Evolutionary conservation across 2,113 vertebrate genomes (phyloP).

Genomic region (Ovibos moschatus): DNA sequence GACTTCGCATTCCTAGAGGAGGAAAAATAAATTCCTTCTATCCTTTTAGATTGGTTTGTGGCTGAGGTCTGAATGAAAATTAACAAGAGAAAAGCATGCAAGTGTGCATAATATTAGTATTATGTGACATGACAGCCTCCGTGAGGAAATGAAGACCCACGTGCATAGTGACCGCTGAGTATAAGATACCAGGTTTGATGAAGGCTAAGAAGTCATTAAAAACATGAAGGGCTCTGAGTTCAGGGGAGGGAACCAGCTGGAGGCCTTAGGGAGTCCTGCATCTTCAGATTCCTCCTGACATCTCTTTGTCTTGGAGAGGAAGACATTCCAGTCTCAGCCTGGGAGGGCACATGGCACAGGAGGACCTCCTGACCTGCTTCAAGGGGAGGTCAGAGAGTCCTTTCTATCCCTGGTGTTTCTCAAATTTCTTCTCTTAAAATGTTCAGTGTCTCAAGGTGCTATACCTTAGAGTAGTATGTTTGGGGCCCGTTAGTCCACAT

Average conservation of each 20-base stretch:
- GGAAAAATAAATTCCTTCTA: neutral
- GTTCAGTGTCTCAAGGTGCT: neutral
- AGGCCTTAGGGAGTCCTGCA: accelerated
- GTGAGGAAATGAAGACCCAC: neutral
- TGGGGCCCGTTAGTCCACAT: accelerated
- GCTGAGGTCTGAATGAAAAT: neutral
- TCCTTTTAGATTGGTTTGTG: neutral
- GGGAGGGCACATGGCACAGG: accelerated
- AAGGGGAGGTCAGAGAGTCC: neutral
- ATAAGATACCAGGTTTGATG: neutral
- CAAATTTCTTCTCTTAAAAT: neutral
- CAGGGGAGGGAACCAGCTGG: neutral
- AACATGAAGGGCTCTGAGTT: neutral
- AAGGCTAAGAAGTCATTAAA: too few species aligned
- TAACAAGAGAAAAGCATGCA: neutral
- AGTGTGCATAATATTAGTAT: neutral
- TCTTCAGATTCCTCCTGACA: too few species aligned
- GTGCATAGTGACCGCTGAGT: accelerated
- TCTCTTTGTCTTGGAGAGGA: neutral
- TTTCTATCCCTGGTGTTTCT: neutral
- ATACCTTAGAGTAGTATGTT: accelerated
- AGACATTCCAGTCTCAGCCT: accelerated
- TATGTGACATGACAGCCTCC: neutral
- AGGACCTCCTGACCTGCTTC: neutral
- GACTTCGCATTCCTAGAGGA: neutral